Percentiles rank a stretch among this genome's conserved stretches.
phyloP scores from a whole-genome alignment of 2,113 vertebrate genomes.

The Anoplopoma fimbria region DNA sequence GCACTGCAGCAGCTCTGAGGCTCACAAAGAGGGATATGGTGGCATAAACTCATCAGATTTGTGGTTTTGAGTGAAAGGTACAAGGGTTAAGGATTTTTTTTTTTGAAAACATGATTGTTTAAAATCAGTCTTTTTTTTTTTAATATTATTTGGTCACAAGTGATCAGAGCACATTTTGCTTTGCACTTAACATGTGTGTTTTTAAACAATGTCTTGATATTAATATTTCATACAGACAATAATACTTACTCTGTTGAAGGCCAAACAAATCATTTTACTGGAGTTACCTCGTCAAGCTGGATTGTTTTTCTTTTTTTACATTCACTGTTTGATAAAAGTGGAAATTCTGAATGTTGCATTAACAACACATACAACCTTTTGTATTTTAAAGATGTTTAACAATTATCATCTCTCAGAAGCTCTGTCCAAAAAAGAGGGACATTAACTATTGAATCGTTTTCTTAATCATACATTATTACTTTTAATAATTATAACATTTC shows the following conservation, averaged over 20 bases:
- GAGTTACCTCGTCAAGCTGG: not conserved
- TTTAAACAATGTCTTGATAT: not conserved
- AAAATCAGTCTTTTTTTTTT: not conserved
- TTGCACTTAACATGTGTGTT: not conserved
- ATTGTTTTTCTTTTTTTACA: not conserved
- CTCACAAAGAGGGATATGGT: not conserved
- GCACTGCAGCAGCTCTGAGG: not conserved
- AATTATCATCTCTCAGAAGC: not conserved
- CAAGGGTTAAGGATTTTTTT: not conserved
- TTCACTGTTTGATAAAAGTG: not conserved
- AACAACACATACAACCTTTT: not conserved
- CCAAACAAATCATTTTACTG: not conserved
- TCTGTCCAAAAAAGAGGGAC: not conserved
- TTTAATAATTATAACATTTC: not conserved
- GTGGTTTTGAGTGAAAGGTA: not conserved
- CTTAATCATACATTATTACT: not conserved
- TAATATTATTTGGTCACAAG: not conserved
- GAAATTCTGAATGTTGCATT: not conserved
- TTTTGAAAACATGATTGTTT: not conserved
- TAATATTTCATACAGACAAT: not conserved
- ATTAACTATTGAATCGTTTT: not conserved
- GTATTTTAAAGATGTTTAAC: not conserved
- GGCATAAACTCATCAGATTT: constrained; percentile 4
- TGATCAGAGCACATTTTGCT: not conserved
- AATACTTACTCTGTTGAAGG: not conserved